Evolutionary conservation across 2,113 vertebrate species (phyloP).

Genomic region (Proterorhinus semilunaris): DNA sequence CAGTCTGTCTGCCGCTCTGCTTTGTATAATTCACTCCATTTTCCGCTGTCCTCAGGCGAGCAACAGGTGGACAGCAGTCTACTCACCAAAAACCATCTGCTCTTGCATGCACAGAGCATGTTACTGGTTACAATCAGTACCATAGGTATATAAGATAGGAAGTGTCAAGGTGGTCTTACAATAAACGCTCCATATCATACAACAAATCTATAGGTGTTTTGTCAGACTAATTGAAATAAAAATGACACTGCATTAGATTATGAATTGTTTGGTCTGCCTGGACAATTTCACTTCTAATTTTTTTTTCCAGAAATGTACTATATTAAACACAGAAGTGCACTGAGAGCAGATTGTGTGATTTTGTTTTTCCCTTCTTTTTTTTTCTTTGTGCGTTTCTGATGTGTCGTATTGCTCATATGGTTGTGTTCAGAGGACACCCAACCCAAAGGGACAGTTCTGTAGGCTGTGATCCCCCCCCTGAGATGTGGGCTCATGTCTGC

Average conservation of each 20-base stretch:
- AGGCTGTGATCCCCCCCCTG: slow-evolving; percentile 57
- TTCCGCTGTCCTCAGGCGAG: slow-evolving; percentile 38
- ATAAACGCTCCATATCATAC: not conserved
- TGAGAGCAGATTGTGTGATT: slow-evolving; percentile 23
- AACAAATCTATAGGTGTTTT: slow-evolving; percentile 16
- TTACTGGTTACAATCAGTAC: not conserved
- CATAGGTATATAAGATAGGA: not conserved
- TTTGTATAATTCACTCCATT: slow-evolving; percentile 38
- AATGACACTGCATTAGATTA: no score
- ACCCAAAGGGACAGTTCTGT: slow-evolving; percentile 58
- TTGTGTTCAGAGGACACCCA: slow-evolving; percentile 61
- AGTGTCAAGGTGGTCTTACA: not conserved
- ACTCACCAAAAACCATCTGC: slow-evolving; percentile 39
- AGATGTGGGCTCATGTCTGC: slow-evolving; percentile 67
- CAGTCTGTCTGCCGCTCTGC: slow-evolving; percentile 64
- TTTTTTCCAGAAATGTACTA: no score
- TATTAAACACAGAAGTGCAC: not conserved
- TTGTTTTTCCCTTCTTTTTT: slow-evolving; percentile 23
- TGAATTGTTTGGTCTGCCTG: no score
- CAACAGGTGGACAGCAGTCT: slow-evolving; percentile 54
- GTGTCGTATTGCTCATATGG: slow-evolving; percentile 59
- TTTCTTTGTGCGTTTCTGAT: slow-evolving; percentile 20
- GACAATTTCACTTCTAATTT: no score
- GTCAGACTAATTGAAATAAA: not conserved
- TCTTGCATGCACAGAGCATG: slow-evolving; percentile 7